A percentile compares a stretch with the other conserved stretches of the same genome.
Conservation (phyloP, 30 jellyfish, hydroid and myxozoan species). For the Aurelia aurita complex sp. Pacific region DNA sequence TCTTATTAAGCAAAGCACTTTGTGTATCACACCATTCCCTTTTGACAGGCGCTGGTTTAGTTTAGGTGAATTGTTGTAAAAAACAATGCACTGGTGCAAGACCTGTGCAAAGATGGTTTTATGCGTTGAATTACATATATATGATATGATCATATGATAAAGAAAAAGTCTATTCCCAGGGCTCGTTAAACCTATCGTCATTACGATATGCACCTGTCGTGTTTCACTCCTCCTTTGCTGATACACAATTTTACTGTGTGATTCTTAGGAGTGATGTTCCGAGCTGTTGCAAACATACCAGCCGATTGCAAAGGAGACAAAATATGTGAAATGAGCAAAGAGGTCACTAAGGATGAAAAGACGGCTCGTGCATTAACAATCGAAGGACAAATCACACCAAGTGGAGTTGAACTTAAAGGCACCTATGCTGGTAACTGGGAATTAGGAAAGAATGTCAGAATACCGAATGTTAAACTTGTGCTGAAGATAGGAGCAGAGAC, state of each 20-base stretch:
- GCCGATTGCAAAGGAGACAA: conserved; percentile 81
- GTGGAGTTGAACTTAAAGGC: conserved; percentile 74
- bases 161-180: no score
- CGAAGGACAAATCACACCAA: conserved; percentile 55
- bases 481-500: conserved; percentile 70
- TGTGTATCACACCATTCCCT: no score
- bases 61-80: no score
- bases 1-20: no score
- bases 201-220: no score
- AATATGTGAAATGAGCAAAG: conserved; percentile 77
- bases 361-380: conserved; percentile 23
- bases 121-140: no score
- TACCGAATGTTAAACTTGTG: conserved; percentile 42
- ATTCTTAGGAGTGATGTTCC: conserved; percentile 67
- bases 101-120: no score
- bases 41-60: no score
- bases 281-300: conserved; percentile 74
- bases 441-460: conserved; percentile 48
- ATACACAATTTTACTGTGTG: neutral
- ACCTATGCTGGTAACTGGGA: conserved; percentile 67
- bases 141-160: no score
- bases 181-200: no score
- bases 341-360: conserved; percentile 60
- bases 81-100: no score
- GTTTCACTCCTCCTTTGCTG: neutral